Conservation (phyloP, 2,113 vertebrate genomes). For the Macquaria ambigua region DNA sequence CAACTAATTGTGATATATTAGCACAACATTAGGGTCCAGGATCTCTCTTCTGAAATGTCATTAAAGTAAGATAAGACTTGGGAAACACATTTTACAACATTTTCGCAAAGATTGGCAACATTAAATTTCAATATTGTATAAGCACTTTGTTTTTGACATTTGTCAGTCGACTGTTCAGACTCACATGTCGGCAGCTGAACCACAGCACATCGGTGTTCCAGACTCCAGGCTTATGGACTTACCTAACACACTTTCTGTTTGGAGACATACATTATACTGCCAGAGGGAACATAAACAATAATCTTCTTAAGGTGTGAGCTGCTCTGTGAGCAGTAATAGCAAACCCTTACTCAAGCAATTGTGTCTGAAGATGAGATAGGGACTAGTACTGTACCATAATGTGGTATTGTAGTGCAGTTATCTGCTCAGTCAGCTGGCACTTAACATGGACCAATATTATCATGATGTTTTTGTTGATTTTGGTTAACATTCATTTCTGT, state of each 20-base stretch:
- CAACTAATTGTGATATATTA: not conserved
- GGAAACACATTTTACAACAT: not conserved
- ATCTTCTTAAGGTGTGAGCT: constrained; percentile 69
- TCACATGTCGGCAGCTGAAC: constrained; percentile 12
- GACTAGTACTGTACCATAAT: not conserved
- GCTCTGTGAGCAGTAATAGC: constrained; percentile 46
- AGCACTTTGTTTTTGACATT: not conserved
- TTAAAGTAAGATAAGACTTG: not conserved
- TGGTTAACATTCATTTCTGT: not conserved
- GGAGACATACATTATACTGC: constrained; percentile 60
- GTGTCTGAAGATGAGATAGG: constrained; percentile 17
- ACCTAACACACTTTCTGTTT: constrained; percentile 53
- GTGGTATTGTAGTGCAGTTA: not conserved
- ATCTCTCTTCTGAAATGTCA: not conserved
- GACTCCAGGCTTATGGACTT: constrained; percentile 48
- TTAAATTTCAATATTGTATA: not conserved
- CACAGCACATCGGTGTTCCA: constrained; percentile 22
- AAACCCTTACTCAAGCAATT: constrained; percentile 50
- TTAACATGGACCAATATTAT: not conserved
- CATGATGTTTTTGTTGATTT: not conserved
- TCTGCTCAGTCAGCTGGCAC: not conserved
- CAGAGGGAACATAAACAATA: constrained; percentile 63
- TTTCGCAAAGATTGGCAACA: not conserved
- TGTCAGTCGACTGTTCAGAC: not conserved
- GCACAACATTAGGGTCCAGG: not conserved